Conservation (phyloP, 1,140 invertebrate genomes). For the Halotydeus destructor region DNA sequence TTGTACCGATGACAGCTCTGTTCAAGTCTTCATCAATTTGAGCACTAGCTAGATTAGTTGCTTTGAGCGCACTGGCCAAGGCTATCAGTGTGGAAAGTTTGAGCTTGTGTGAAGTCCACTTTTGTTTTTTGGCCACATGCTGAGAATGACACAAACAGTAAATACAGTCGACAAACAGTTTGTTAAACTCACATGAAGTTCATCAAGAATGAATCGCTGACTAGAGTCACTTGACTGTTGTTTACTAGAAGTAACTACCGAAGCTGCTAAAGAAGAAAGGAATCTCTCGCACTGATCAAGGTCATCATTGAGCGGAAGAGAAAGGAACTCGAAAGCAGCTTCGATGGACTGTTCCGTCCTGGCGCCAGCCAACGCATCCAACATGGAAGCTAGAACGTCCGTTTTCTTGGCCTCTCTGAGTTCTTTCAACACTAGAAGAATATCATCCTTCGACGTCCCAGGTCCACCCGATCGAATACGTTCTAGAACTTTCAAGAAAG, state of each 20-base stretch:
- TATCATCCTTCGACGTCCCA: constrained; percentile 4
- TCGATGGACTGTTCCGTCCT: constrained; percentile 8
- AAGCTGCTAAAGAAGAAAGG: constrained; percentile 3
- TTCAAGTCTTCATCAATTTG: constrained; percentile 6
- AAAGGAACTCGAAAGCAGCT: constrained; percentile 10
- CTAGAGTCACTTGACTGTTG: neutral
- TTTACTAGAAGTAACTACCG: constrained; percentile 4
- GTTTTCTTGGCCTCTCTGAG: neutral
- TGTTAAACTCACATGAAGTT: neutral
- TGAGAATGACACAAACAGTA: neutral
- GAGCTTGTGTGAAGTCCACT: constrained; percentile 12
- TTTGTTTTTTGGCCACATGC: too few relatives aligned
- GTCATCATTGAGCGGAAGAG: constrained; percentile 10
- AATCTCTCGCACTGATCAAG: constrained; percentile 12
- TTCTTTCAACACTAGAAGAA: constrained; percentile 5
- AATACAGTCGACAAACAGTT: too few relatives aligned
- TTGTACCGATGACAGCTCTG: constrained; percentile 4
- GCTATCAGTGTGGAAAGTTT: constrained; percentile 8
- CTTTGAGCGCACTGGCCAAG: constrained; percentile 5
- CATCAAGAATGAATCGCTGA: constrained; percentile 1
- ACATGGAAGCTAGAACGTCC: constrained; percentile 8
- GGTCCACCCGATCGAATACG: constrained; percentile 8
- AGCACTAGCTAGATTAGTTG: constrained; percentile 1
- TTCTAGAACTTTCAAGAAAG: constrained; percentile 10
- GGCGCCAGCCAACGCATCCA: constrained; percentile 11